Evolutionary conservation across 1,140 invertebrate species (phyloP).

Genomic region (Saccostrea cuccullata): DNA sequence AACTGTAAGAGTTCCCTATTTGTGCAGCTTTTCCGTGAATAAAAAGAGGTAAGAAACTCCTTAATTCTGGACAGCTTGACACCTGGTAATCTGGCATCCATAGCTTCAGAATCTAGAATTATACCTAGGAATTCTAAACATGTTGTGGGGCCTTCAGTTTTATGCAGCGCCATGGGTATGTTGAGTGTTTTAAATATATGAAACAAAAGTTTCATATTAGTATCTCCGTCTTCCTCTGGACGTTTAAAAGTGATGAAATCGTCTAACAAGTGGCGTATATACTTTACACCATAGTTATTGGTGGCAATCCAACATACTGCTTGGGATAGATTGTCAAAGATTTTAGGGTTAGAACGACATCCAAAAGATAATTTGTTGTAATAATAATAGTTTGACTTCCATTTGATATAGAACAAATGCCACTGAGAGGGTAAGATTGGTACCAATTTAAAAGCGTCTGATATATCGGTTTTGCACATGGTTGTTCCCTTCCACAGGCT

Average conservation of each 20-base stretch:
- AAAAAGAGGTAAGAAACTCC: conserved; percentile 32
- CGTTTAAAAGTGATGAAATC: no score
- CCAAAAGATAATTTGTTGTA: conserved; percentile 43
- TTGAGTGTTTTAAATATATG: not conserved
- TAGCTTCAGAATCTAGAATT: conserved; percentile 16
- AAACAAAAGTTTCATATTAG: no score
- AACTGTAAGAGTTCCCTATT: no score
- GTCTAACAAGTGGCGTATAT: no score
- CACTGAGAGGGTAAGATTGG: conserved; percentile 41
- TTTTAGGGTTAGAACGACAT: conserved; percentile 48
- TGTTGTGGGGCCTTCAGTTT: conserved; percentile 44
- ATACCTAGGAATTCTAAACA: conserved; percentile 49
- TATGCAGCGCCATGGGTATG: no score
- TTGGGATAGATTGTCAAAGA: conserved; percentile 30
- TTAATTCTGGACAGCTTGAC: conserved; percentile 37
- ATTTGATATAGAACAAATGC: conserved; percentile 47
- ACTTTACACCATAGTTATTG: no score
- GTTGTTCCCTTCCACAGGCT: conserved; percentile 9
- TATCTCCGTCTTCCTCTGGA: no score
- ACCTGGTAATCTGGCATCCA: conserved; percentile 45
- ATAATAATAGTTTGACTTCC: conserved; percentile 44
- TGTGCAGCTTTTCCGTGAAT: no score
- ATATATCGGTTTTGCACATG: conserved; percentile 53
- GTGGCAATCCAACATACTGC: no score
- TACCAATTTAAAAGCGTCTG: no score